phyloP scores from a whole-genome alignment of 2,113 vertebrate species.

The Telmatochromis brichardi region DNA sequence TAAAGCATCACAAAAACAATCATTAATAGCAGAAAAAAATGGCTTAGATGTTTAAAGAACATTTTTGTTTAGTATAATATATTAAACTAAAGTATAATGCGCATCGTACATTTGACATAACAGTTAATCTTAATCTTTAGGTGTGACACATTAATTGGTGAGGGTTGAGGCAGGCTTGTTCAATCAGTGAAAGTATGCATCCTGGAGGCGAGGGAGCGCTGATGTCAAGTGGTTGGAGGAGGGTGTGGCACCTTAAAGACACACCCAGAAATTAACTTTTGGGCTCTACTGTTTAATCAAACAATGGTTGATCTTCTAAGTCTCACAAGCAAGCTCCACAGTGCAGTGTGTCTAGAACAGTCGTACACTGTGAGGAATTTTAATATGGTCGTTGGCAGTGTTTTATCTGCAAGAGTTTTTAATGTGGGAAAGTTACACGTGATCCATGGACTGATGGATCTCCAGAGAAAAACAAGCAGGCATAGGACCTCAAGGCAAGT shows the following conservation, averaged over 20 bases:
- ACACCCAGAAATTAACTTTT: neutral
- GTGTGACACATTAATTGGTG: neutral
- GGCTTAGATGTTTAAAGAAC: neutral
- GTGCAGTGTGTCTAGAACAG: neutral
- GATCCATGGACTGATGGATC: neutral
- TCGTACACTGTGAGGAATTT: neutral
- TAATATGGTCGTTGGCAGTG: neutral
- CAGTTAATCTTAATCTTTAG: neutral
- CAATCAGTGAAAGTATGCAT: slow-evolving; percentile 19
- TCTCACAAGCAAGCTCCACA: neutral
- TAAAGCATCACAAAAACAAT: neutral
- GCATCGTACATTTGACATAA: neutral
- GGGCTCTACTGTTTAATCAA: neutral
- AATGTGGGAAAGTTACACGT: slow-evolving; percentile 6
- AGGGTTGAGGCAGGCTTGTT: neutral
- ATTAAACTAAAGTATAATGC: neutral
- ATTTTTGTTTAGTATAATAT: neutral
- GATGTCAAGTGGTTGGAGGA: neutral
- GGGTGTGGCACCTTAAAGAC: neutral
- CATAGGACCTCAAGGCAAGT: neutral
- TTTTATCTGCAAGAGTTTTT: neutral
- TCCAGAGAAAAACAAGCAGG: neutral
- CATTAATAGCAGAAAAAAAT: neutral
- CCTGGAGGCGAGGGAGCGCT: neutral
- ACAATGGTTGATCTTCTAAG: neutral